Conservation (phyloP, 2,113 vertebrate genomes). For the Amazona guildingii region DNA sequence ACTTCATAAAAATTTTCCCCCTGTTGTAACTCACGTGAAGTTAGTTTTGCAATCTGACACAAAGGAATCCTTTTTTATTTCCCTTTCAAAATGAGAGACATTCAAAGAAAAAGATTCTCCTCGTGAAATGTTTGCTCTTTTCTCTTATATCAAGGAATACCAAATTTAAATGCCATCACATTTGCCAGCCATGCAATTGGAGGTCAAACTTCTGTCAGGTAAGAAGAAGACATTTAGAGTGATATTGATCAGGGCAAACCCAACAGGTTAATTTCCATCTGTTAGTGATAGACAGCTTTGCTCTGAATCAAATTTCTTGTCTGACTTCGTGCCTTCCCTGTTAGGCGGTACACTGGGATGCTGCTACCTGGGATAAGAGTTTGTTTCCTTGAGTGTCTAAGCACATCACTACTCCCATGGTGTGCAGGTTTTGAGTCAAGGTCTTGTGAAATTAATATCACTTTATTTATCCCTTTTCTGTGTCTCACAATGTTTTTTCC, state of each 20-base stretch:
- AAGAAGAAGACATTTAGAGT: background rate
- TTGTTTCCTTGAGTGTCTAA: background rate
- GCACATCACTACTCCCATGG: background rate
- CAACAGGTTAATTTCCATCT: background rate
- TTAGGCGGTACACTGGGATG: background rate
- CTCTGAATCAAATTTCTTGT: background rate
- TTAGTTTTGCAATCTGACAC: background rate
- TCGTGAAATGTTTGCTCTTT: background rate
- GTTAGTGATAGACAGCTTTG: background rate
- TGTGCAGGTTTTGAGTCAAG: background rate
- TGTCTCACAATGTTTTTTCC: background rate
- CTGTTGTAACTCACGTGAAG: background rate
- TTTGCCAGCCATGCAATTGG: background rate
- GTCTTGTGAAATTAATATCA: background rate
- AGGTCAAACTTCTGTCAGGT: background rate
- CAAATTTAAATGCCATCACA: background rate
- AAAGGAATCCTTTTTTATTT: background rate
- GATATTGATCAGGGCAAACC: background rate
- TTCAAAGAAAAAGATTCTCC: background rate
- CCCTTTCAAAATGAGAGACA: background rate
- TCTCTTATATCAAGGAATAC: background rate
- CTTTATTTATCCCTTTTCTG: background rate
- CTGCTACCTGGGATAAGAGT: background rate
- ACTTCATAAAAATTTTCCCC: rapidly evolving
- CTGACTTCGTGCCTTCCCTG: background rate